Conservation (phyloP, 1,140 invertebrate genomes). For the Heliconius congener region DNA sequence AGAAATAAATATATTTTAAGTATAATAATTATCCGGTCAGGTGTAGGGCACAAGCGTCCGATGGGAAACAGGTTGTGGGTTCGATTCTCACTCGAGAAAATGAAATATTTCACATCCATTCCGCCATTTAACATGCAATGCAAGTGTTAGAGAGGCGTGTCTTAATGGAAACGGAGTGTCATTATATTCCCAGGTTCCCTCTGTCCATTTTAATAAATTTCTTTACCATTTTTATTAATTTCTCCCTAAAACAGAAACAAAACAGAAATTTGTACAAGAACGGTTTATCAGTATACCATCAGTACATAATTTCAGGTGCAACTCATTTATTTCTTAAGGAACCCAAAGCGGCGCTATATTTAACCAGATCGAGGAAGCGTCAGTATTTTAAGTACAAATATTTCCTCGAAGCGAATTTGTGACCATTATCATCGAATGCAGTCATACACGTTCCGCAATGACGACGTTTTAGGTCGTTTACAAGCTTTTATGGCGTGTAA, state of each 20-base stretch:
- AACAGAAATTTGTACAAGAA: background rate
- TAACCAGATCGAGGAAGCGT: slow-evolving; percentile 11
- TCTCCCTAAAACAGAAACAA: background rate
- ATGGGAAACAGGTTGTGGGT: too few species aligned
- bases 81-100: too few species aligned
- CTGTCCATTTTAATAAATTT: too few species aligned
- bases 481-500: background rate
- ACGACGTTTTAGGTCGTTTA: slow-evolving; percentile 8
- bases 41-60: too few species aligned
- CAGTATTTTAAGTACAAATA: slow-evolving; percentile 6
- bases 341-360: background rate
- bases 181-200: too few species aligned
- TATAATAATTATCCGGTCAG: too few species aligned
- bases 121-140: too few species aligned
- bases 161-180: too few species aligned
- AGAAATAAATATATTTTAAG: too few species aligned
- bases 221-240: background rate
- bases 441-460: slow-evolving; percentile 5
- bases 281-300: background rate
- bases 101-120: too few species aligned
- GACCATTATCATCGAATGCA: slow-evolving; percentile 1
- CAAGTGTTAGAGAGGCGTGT: too few species aligned
- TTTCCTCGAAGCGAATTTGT: background rate
- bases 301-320: background rate
- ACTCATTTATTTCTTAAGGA: background rate